phyloP scores from a whole-genome alignment of 2,113 vertebrate species.

The Pungitius pungitius region DNA sequence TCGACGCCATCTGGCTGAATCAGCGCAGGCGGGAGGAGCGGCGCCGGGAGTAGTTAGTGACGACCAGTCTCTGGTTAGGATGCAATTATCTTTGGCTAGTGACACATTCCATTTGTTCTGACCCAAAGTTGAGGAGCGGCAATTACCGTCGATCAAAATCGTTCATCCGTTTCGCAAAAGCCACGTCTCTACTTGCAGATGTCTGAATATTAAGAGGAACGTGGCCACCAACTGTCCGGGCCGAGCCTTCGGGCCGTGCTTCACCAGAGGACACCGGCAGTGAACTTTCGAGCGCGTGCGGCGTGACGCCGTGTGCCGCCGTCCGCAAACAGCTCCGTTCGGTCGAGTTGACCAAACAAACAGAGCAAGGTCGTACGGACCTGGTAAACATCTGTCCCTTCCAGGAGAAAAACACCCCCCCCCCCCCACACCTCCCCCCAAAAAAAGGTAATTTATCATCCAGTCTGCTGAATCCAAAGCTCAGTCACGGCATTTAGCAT shows the following conservation, averaged over 20 bases:
- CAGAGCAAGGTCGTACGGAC: slow-evolving; percentile 59
- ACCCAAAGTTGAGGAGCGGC: slow-evolving; percentile 6
- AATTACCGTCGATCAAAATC: slow-evolving; percentile 19
- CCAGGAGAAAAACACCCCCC: neutral
- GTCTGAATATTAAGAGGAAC: neutral
- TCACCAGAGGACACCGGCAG: neutral
- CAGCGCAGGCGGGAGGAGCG: slow-evolving; percentile 20
- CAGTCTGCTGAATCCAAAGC: slow-evolving; percentile 23
- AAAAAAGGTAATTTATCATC: slow-evolving; percentile 30
- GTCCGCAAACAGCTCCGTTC: slow-evolving; percentile 59
- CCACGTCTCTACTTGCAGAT: neutral
- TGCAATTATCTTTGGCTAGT: slow-evolving; percentile 54
- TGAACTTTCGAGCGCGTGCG: slow-evolving; percentile 44
- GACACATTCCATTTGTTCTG: slow-evolving; percentile 43
- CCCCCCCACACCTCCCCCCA: too few species aligned
- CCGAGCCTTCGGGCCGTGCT: neutral
- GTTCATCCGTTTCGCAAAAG: slow-evolving; percentile 2
- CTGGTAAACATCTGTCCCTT: slow-evolving; percentile 46
- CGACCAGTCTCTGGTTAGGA: slow-evolving; percentile 54
- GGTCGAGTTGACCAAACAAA: slow-evolving; percentile 58
- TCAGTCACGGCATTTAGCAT: neutral
- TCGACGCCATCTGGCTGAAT: slow-evolving; percentile 69
- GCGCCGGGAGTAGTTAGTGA: slow-evolving; percentile 48
- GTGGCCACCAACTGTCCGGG: neutral
- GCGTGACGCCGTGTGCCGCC: slow-evolving; percentile 43